phyloP scores from a whole-genome alignment of 1,140 invertebrate genomes.

The Trachymyrmex septentrionalis region DNA sequence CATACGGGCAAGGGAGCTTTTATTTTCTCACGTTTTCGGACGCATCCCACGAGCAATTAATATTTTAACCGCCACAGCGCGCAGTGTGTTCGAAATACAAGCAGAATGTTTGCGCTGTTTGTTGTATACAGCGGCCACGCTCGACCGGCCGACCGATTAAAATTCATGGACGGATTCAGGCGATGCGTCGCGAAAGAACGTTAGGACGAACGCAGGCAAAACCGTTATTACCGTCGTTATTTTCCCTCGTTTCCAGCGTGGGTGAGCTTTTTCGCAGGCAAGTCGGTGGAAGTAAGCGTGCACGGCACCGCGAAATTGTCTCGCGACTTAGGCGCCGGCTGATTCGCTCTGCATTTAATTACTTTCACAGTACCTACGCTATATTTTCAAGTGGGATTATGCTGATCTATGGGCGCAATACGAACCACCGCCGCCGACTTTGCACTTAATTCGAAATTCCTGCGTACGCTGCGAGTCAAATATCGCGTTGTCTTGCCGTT shows the following conservation, averaged over 20 bases:
- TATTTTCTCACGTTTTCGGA: conserved; percentile 59
- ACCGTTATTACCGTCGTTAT: conserved; percentile 53
- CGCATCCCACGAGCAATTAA: conserved; percentile 65
- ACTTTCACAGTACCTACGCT: background rate
- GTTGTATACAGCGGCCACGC: conserved; percentile 23
- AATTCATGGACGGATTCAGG: conserved; percentile 58
- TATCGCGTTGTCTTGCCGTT: background rate
- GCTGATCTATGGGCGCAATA: conserved; percentile 26
- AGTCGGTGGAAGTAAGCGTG: background rate
- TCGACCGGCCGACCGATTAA: conserved; percentile 58
- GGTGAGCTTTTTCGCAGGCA: background rate
- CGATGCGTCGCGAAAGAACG: conserved; percentile 2
- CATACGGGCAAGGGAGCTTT: background rate
- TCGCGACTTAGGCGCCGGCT: conserved; percentile 44
- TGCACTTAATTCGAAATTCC: conserved; percentile 25
- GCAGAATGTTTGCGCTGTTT: conserved; percentile 34
- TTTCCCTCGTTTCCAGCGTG: conserved; percentile 13
- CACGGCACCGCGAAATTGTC: conserved; percentile 47
- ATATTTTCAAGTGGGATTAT: conserved; percentile 56
- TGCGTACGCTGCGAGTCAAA: background rate
- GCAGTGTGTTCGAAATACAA: conserved; percentile 26
- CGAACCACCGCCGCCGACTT: background rate
- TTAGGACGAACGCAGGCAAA: background rate
- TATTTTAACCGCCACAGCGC: conserved; percentile 58
- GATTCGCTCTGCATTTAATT: conserved; percentile 58